A percentile compares a stretch with the other conserved stretches of the same genome.
Evolutionary conservation across 2,888 invertebrate species (phyloP).

Genomic region (Nymphalis c-album): DNA sequence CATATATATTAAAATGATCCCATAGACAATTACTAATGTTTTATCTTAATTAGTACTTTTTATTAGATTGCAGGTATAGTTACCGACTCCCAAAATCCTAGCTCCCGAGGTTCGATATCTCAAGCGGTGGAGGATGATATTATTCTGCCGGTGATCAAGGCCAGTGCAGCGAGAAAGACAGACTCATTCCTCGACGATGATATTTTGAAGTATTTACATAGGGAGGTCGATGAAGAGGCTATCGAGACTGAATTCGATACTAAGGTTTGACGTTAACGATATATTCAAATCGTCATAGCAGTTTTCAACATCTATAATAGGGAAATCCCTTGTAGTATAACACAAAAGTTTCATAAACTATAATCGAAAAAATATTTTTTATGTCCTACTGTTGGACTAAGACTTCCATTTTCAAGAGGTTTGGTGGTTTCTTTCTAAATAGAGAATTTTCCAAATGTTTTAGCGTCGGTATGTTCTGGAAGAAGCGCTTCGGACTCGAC

Average conservation of each 20-base stretch:
- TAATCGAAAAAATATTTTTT: background rate
- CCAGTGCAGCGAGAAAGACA: slow-evolving; percentile 49
- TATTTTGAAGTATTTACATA: slow-evolving; percentile 83
- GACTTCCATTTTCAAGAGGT: background rate
- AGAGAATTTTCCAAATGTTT: slow-evolving; percentile 22
- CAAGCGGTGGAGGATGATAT: slow-evolving; percentile 67
- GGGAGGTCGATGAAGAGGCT: slow-evolving; percentile 85
- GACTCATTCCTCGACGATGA: slow-evolving; percentile 82
- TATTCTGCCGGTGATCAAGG: slow-evolving; percentile 56
- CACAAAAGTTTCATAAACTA: too few relatives aligned
- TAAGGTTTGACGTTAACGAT: slow-evolving; percentile 61
- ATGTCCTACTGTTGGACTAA: background rate
- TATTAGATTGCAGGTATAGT: slow-evolving; percentile 81
- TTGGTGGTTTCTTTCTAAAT: background rate
- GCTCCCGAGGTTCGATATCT: slow-evolving; percentile 84
- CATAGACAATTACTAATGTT: too few relatives aligned
- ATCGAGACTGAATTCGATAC: slow-evolving; percentile 86
- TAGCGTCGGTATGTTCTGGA: slow-evolving; percentile 85
- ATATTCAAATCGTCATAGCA: too few relatives aligned
- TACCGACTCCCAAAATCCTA: slow-evolving; percentile 85
- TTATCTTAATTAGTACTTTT: background rate
- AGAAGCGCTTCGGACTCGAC: slow-evolving; percentile 83
- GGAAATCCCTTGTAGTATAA: too few relatives aligned
- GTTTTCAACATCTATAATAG: too few relatives aligned
- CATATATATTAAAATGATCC: too few relatives aligned